These are phyloP conservation scores for Pelobates cultripes DNA, from an alignment of 2,797 vertebrate genomes.

Conservation along the genomic window DNA sequence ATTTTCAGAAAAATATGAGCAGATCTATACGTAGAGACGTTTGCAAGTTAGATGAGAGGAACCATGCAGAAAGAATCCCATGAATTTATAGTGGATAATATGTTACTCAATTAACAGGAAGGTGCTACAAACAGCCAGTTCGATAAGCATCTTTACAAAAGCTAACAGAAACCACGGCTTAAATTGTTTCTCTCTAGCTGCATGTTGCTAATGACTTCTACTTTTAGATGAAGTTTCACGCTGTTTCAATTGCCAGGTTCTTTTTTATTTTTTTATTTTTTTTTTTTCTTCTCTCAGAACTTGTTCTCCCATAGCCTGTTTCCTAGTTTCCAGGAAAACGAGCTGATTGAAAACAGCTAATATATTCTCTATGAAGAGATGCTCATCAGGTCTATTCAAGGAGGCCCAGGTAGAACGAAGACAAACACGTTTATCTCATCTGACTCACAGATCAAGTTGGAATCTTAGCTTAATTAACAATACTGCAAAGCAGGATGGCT, in stretches of 20 bases:
- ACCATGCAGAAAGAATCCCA: neutral
- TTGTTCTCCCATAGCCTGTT: neutral
- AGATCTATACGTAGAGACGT: neutral
- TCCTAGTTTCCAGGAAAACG: constrained; percentile 1
- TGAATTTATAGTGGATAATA: neutral
- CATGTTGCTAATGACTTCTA: constrained; percentile 20
- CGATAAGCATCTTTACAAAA: neutral
- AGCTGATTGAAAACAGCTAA: neutral
- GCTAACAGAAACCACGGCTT: neutral
- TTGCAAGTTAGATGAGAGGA: neutral
- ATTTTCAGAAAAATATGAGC: neutral
- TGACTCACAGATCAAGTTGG: neutral
- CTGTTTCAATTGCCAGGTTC: neutral
- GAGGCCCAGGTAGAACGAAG: constrained; percentile 24
- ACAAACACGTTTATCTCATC: neutral
- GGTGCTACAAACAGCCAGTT: neutral
- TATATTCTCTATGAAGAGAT: constrained; percentile 5
- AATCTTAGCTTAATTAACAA: neutral
- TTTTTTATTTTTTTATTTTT: no score
- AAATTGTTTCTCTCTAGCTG: constrained; percentile 10
- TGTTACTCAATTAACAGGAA: neutral
- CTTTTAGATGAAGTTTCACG: constrained; percentile 7
- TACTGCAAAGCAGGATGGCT: no score
- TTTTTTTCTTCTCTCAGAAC: neutral
- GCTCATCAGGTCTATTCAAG: constrained; percentile 2